A percentile compares a stretch with the other conserved stretches of the same genome.
Conservation (phyloP, 1,140 invertebrate genomes). For the Bemisia tabaci region DNA sequence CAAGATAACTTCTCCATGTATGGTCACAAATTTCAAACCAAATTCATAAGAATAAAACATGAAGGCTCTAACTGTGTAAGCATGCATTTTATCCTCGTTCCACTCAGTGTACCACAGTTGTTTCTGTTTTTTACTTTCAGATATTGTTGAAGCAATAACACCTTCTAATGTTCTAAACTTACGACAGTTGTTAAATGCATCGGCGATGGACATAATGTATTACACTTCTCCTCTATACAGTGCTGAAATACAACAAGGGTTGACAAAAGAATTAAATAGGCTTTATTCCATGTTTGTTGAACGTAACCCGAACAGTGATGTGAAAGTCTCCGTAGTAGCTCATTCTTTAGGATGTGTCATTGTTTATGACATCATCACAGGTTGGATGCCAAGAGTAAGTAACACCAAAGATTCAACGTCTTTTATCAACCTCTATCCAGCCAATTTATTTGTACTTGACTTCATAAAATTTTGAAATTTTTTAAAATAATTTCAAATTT, state of each 20-base stretch:
- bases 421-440: not conserved
- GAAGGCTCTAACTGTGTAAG: too few species aligned
- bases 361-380: slow-evolving; percentile 62
- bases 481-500: too few species aligned
- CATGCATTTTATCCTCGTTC: not conserved
- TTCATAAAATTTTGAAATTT: too few species aligned
- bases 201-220: slow-evolving; percentile 70
- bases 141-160: slow-evolving; percentile 55
- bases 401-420: not conserved
- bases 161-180: slow-evolving; percentile 49
- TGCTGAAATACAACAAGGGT: slow-evolving; percentile 52
- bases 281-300: slow-evolving; percentile 56
- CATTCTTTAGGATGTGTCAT: slow-evolving; percentile 72
- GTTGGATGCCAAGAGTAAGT: slow-evolving; percentile 36
- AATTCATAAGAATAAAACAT: too few species aligned
- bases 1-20: too few species aligned
- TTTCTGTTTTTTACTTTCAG: slow-evolving; percentile 28
- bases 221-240: slow-evolving; percentile 67
- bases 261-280: slow-evolving; percentile 51
- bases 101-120: too few species aligned
- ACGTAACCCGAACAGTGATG: slow-evolving; percentile 52
- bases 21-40: too few species aligned
- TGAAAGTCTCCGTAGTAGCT: slow-evolving; percentile 58
- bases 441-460: not conserved
- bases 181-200: slow-evolving; percentile 51